Base-by-base conservation (phyloP, 37 sponge, comb jelly and placozoan genomes). In the Dysidea cf. avara region DNA sequence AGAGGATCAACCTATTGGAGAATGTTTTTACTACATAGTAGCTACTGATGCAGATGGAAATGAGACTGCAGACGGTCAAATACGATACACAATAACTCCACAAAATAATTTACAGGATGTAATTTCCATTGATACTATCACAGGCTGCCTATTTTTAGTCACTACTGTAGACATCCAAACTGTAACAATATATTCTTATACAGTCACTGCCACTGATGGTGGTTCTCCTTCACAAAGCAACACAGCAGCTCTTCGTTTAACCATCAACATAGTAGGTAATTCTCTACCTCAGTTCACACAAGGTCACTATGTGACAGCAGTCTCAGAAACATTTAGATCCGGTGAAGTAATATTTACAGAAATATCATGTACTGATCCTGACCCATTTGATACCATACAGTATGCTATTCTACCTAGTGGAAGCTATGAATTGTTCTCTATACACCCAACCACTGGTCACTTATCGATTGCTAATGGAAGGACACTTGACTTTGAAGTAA, bases 161-260 rank as follows among this genome's bases (percentile, higher is more conserved):
- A 3, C 32, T 33, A 17, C 29, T 43, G 36, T 75, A 11, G 82
- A 76, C 29, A 71, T 52, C 69, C 82, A 80, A 16, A 29, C 33
- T 24, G 22, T 30, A n/a, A 14, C 20, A 17, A 63, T 66, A 29
- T 60, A 68, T 49, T 43, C 34, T 12, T 5, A 78, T 29, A 57
- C 66, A 32, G 54, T 86, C 28, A 54, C 40, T 1, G 73, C 63
- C 34, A 65, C 80, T 50, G 86, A 86, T 68, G 86, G 86, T n/a
- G 25, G 20, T 7, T 2, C 21, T 25, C 35, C 56, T 62, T 24
- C 20, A 37, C 24, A 30, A 37, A 43, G 46, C 9, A 43, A 43
- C 46, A 43, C 46, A 12, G 46, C 7, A 43, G 9, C 46, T 43
- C 46, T 43, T 43, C 9, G 9, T 43, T 43, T 43, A 43, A 43